These are phyloP conservation scores for Oceanodroma leucorhoa DNA, from an alignment of 2,797 vertebrate species.

Conservation along the genomic window DNA sequence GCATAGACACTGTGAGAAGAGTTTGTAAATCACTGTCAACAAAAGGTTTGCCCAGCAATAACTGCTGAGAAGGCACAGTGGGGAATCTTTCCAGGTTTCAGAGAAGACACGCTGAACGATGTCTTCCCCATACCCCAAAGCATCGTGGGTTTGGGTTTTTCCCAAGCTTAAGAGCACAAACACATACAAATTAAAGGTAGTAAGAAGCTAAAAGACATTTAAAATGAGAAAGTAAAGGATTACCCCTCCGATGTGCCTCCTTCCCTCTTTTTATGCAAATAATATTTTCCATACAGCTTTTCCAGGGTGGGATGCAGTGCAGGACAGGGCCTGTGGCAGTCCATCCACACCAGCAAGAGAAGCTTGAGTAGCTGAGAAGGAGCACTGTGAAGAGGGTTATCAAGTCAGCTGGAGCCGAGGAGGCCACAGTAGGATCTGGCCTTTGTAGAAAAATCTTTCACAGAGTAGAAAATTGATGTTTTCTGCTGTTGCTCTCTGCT, in stretches of 20 bases:
- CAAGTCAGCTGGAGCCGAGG: neutral
- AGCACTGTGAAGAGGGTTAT: neutral
- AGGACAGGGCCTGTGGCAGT: neutral
- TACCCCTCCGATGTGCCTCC: rapidly evolving
- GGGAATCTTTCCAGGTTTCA: neutral
- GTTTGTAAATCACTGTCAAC: neutral
- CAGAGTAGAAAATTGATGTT: neutral
- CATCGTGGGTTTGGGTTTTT: neutral
- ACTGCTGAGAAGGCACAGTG: neutral
- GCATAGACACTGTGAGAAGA: neutral
- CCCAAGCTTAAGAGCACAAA: neutral
- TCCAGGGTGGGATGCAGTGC: neutral
- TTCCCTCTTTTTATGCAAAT: neutral
- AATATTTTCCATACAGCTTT: neutral
- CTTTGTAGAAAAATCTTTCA: neutral
- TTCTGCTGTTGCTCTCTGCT: neutral
- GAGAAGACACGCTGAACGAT: neutral
- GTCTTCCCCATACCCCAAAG: neutral
- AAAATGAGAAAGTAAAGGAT: neutral
- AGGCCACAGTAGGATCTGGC: neutral
- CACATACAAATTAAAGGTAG: neutral
- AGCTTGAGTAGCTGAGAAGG: neutral
- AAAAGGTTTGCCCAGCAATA: neutral
- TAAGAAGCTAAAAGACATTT: neutral
- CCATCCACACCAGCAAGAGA: neutral